Conservation (phyloP, 2,888 invertebrate genomes). For the Idaea aversata region DNA sequence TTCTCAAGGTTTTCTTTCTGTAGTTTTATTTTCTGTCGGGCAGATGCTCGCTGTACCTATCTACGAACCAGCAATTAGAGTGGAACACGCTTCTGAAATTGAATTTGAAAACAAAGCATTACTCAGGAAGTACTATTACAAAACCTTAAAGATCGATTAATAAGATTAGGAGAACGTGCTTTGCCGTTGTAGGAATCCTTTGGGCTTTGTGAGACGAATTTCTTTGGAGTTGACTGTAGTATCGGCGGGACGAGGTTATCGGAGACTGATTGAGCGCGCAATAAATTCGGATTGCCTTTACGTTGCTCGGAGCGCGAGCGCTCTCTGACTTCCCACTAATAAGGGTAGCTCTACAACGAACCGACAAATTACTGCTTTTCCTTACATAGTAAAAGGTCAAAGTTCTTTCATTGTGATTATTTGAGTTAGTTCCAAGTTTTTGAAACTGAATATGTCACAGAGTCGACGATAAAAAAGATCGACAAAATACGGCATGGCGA, state of each 20-base stretch:
- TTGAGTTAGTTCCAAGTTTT: neutral
- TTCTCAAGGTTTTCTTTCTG: constrained; percentile 16
- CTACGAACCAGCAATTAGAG: neutral
- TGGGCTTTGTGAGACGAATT: constrained; percentile 36
- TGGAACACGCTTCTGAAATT: neutral
- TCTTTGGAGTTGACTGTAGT: constrained; percentile 36
- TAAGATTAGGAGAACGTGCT: constrained; percentile 25
- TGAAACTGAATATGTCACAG: neutral
- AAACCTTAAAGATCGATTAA: constrained; percentile 25
- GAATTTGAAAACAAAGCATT: constrained; percentile 19
- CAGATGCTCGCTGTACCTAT: constrained; percentile 1
- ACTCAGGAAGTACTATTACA: constrained; percentile 19
- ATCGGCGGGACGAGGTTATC: constrained; percentile 49
- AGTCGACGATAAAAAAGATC: neutral
- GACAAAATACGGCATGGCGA: neutral
- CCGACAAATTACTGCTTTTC: neutral
- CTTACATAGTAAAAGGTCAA: neutral
- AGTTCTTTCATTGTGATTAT: neutral
- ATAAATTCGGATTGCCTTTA: constrained; percentile 62
- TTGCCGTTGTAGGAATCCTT: constrained; percentile 32
- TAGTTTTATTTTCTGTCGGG: constrained; percentile 10
- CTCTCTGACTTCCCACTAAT: constrained; percentile 27
- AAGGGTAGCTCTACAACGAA: constrained; percentile 16
- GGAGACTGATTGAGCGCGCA: constrained; percentile 55
- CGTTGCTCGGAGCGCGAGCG: constrained; percentile 30